Conservation (phyloP, 2,113 vertebrate species). For the Nothocercus julius region DNA sequence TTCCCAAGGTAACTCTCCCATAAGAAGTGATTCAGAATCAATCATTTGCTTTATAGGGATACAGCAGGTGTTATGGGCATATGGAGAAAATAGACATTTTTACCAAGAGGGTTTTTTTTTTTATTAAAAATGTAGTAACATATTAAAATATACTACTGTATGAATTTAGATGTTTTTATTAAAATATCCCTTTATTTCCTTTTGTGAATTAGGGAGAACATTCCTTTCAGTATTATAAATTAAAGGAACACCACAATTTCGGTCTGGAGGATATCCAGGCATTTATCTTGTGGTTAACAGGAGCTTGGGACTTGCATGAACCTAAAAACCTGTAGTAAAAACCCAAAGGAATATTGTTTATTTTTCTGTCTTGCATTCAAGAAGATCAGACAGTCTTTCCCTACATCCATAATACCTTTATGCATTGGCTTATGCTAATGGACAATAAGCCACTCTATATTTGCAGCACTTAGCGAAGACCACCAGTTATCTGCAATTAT, state of each 20-base stretch:
- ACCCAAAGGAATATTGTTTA: neutral
- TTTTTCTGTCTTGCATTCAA: neutral
- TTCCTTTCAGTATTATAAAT: neutral
- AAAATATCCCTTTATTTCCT: neutral
- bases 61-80: neutral
- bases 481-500: neutral
- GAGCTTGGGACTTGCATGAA: neutral
- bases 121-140: neutral
- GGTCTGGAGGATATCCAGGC: neutral
- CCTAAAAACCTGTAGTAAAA: neutral
- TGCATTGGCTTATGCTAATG: neutral
- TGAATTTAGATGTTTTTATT: conserved; percentile 9
- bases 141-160: neutral
- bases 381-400: neutral
- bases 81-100: neutral
- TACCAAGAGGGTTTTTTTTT: conserved; percentile 18
- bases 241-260: neutral
- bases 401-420: neutral
- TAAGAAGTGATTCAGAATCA: neutral
- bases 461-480: neutral
- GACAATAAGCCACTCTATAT: neutral
- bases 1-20: conserved; percentile 53
- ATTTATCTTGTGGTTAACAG: neutral
- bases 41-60: neutral
- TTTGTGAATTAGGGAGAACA: neutral